Evolutionary conservation across 1,140 invertebrate genomes (phyloP).

Genomic region (Brachionus calyciflorus): DNA sequence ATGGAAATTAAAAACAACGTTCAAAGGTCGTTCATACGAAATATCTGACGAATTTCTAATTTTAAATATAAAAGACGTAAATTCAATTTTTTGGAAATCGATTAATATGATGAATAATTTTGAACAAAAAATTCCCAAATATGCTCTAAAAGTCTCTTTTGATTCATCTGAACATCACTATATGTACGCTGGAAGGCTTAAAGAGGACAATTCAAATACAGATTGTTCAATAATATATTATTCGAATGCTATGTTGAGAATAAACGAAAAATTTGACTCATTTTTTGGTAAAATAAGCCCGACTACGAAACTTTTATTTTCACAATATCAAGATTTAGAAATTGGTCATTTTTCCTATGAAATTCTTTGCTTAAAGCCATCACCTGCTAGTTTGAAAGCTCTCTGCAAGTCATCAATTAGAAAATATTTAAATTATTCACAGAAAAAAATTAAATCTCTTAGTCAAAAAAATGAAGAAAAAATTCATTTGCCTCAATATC

Average conservation of each 20-base stretch:
- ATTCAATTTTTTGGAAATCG: neutral
- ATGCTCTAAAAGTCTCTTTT: neutral
- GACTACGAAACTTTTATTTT: neutral
- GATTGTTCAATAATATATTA: slow-evolving; percentile 12
- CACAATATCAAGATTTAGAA: slow-evolving; percentile 14
- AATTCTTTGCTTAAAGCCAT: slow-evolving; percentile 13
- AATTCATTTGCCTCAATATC: neutral
- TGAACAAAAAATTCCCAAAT: neutral
- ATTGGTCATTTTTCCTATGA: slow-evolving; percentile 1
- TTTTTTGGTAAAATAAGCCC: slow-evolving; percentile 11
- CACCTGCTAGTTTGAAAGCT: slow-evolving; percentile 2
- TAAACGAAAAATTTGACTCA: neutral
- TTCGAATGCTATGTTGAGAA: slow-evolving; percentile 15
- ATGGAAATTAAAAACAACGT: slow-evolving; percentile 24
- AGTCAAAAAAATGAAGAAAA: neutral
- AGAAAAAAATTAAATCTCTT: slow-evolving; percentile 28
- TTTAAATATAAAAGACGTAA: neutral
- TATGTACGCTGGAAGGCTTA: neutral
- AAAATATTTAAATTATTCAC: slow-evolving; percentile 8
- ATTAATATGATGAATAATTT: neutral
- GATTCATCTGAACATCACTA: neutral
- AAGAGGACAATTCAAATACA: neutral
- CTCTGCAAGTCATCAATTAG: neutral
- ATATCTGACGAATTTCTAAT: slow-evolving; percentile 5
- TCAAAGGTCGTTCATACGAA: neutral